Evolutionary conservation across 2,888 invertebrate species (phyloP).

Genomic region (Dastarcus helophoroides): DNA sequence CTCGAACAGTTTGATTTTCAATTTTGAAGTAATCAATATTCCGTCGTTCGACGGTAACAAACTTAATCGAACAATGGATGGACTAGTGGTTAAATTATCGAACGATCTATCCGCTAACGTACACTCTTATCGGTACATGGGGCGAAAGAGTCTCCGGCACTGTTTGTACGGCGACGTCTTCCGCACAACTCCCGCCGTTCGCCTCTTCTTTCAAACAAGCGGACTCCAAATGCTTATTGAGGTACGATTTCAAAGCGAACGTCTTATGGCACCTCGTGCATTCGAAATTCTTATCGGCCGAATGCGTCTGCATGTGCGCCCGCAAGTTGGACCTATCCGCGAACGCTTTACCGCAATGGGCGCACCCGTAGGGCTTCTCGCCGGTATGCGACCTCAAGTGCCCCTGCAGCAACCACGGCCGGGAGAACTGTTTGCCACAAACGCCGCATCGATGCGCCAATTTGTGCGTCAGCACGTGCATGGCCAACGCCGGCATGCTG

Average conservation of each 20-base stretch:
- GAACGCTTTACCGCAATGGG: constrained; percentile 90
- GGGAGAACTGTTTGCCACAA: constrained; percentile 88
- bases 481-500: constrained; percentile 92
- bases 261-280: constrained; percentile 80
- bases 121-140: constrained; percentile 24
- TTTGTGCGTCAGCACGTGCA: constrained; percentile 87
- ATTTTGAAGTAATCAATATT: no score
- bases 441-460: constrained; percentile 83
- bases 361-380: constrained; percentile 87
- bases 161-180: constrained; percentile 11
- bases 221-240: constrained; percentile 89
- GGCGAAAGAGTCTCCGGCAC: constrained; percentile 16
- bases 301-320: constrained; percentile 92
- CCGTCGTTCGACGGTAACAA: no score
- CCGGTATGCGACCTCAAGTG: constrained; percentile 84
- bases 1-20: no score
- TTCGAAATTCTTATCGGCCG: constrained; percentile 79
- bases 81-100: no score
- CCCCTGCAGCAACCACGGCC: constrained; percentile 89
- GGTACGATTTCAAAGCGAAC: constrained; percentile 88
- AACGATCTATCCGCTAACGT: no score
- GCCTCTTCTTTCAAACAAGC: constrained; percentile 63
- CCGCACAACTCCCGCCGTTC: constrained; percentile 11
- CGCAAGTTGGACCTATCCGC: constrained; percentile 87
- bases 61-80: no score